phyloP scores from a whole-genome alignment of 2,888 invertebrate species.

The Galerucella calmariensis region DNA sequence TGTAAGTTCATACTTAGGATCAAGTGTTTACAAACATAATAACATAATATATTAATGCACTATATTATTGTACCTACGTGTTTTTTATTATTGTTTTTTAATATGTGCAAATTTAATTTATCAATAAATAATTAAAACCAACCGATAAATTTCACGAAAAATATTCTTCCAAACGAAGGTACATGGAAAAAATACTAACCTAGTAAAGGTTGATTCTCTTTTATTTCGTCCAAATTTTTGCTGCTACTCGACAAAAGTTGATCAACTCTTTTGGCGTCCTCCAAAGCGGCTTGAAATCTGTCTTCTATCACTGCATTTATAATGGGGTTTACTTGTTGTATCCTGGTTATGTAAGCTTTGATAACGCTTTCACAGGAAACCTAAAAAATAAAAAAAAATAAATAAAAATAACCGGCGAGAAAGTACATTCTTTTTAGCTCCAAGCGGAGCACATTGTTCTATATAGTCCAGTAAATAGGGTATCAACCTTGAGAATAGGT shows the following conservation, averaged over 20 bases:
- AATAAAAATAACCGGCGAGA: neutral
- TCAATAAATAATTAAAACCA: no score
- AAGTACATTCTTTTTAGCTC: neutral
- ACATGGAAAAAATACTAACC: conserved; percentile 38
- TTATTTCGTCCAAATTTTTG: conserved; percentile 71
- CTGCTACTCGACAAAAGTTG: conserved; percentile 67
- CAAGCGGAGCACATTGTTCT: no score
- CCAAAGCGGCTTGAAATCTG: conserved; percentile 78
- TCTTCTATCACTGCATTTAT: conserved; percentile 86
- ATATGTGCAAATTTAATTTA: no score
- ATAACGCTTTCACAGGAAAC: conserved; percentile 78
- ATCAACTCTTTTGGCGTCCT: conserved; percentile 81
- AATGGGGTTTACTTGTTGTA: conserved; percentile 80
- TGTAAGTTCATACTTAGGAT: no score
- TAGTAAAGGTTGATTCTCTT: conserved; percentile 71
- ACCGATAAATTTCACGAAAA: neutral
- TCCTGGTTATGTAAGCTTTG: conserved; percentile 78
- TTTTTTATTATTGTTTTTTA: no score
- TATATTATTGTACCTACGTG: no score
- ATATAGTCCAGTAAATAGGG: no score
- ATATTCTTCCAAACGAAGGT: neutral
- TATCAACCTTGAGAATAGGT: no score
- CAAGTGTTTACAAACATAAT: no score
- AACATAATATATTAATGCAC: no score
- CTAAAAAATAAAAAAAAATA: conserved; percentile 63